phyloP scores from a whole-genome alignment of 2,888 invertebrate genomes.

The Xanthorhoe spadicearia region DNA sequence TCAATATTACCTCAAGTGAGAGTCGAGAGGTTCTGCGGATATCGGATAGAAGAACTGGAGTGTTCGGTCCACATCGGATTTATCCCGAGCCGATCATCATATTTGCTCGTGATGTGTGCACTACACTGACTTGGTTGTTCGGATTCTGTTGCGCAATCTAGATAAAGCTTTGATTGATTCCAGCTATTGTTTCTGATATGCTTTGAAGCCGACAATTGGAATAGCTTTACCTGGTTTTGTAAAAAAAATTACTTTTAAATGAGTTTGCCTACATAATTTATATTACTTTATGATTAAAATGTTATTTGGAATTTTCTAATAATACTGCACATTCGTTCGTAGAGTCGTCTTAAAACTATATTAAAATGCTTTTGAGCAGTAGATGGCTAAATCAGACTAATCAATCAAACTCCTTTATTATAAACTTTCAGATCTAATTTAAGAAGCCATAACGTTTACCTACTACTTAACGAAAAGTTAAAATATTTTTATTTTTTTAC shows the following conservation, averaged over 20 bases:
- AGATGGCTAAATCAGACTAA: no score
- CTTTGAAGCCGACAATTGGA: background rate
- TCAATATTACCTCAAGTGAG: constrained; percentile 37
- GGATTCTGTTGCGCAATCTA: constrained; percentile 22
- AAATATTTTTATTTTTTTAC: background rate
- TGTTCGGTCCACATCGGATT: constrained; percentile 65
- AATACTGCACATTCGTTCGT: no score
- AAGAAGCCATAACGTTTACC: no score
- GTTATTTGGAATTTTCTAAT: no score
- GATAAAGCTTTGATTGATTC: constrained; percentile 13
- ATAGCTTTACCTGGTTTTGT: no score
- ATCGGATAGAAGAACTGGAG: constrained; percentile 67
- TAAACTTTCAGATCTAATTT: no score
- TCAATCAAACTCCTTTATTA: no score
- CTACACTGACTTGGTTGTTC: constrained; percentile 22
- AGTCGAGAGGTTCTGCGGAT: constrained; percentile 54
- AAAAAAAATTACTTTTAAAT: no score
- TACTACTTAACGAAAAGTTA: no score
- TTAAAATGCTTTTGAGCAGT: background rate
- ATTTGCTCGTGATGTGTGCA: constrained; percentile 51
- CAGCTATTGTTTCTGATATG: background rate
- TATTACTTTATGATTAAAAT: no score
- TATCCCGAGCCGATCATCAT: constrained; percentile 61
- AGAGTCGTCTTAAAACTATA: no score
- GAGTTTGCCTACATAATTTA: no score